A percentile compares a stretch with the other conserved stretches of the same genome.
phyloP scores from a whole-genome alignment of 2,797 vertebrate species.

The Heliangelus exortis region DNA sequence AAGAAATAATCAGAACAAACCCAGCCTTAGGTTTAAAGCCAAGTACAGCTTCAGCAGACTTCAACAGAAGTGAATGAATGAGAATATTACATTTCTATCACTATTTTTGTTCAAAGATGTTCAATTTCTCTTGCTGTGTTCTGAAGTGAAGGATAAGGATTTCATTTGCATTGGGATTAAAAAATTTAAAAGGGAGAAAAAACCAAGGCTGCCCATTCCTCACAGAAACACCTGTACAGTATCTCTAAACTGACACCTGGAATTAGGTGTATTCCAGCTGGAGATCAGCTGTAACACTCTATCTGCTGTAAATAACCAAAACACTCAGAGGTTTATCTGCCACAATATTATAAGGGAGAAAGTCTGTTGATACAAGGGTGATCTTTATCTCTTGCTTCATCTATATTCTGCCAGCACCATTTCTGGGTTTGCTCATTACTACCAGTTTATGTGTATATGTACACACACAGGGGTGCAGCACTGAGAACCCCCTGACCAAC shows the following conservation, averaged over 20 bases:
- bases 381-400: not conserved
- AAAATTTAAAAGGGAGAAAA: not conserved
- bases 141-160: not conserved
- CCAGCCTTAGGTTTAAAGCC: not conserved
- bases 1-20: not conserved
- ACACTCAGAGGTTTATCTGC: not conserved
- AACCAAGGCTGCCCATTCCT: not conserved
- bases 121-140: not conserved
- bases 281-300: not conserved
- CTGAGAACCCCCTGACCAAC: not conserved
- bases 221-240: not conserved
- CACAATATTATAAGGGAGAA: not conserved
- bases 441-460: rapidly evolving
- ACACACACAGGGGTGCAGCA: not conserved
- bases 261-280: not conserved
- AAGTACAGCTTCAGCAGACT: not conserved
- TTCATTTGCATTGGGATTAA: not conserved
- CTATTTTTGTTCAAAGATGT: not conserved
- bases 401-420: not conserved
- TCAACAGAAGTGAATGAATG: not conserved
- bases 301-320: not conserved
- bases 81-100: not conserved
- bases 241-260: not conserved
- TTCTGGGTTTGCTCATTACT: not conserved
- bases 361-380: not conserved